Base-by-base conservation (phyloP, 2,888 invertebrate species). In the Frankliniella intonsa region DNA sequence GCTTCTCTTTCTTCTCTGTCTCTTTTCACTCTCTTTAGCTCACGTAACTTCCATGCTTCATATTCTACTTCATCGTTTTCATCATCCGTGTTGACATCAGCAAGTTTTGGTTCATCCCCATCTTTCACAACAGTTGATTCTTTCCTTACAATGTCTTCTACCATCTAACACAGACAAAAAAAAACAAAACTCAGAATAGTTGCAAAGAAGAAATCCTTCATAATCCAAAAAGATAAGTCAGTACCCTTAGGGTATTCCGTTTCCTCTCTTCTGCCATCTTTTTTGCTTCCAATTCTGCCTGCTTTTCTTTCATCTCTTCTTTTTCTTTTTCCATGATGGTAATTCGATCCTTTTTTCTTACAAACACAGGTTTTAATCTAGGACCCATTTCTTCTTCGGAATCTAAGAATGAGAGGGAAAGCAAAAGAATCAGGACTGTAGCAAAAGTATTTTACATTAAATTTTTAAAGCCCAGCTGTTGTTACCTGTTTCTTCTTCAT, bases 21-120 rank as follows among this genome's bases (percentile, higher is more conserved):
- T 1, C 99, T 92, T 88, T 99, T 99, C 84, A 99, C 94, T 80
- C 99, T 90, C 87, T 97, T 97, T 87, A 99, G 90, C 89, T 99
- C 99, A 27, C 99, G 91, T 51, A 99, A 89, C 88, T 99, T 99
- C 99, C 99, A 99, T 0, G 95, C 93, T 88, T 99, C 99, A 86
- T 99, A 99, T 86, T 97, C 97, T 12, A 97, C 92, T 87, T 98
- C 98, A 86, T 97, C 97, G 86, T 97, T 97, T 87, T 98, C 98
- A 87, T 98, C 97, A 85, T 97, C 97, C 0, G 97, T 97, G 86
- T 95, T 95, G 1, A 97, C 94, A 87, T 96, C 95, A 84, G 95
- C 93, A 8, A 97, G 90, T 85, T 93, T 92, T 3, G 94, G 93
- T 88, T 95, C 93, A 84, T 92, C 91, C 86, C 94, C 92, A 17